Evolutionary conservation across 2,888 invertebrate species (phyloP).

Genomic region (Drosophila crucigera): DNA sequence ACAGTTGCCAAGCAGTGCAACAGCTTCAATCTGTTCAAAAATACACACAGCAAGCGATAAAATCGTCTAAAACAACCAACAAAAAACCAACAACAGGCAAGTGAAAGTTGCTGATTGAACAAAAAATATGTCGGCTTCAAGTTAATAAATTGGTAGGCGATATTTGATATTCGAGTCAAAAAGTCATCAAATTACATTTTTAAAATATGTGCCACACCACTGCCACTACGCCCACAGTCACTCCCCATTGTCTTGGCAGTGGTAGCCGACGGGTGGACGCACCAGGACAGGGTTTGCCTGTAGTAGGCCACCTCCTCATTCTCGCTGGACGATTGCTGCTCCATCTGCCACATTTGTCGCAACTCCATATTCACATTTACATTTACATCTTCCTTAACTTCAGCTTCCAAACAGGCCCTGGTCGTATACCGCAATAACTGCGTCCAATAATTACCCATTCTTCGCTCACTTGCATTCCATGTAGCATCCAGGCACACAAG

Average conservation of each 20-base stretch:
- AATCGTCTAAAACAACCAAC: background rate
- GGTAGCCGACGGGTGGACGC: constrained; percentile 16
- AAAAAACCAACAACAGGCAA: background rate
- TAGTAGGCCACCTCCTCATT: background rate
- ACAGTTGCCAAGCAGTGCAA: background rate
- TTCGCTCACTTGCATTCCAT: background rate
- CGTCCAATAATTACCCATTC: background rate
- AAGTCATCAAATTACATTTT: constrained; percentile 10
- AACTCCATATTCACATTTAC: too few relatives aligned
- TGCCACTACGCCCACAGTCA: background rate
- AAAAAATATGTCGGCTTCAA: background rate
- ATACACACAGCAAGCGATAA: constrained; percentile 14
- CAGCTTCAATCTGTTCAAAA: constrained; percentile 7
- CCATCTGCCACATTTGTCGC: background rate
- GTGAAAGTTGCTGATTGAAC: constrained; percentile 38
- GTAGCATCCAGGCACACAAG: background rate
- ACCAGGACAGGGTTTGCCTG: background rate
- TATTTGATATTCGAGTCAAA: background rate
- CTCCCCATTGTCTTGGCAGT: background rate
- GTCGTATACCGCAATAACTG: constrained; percentile 2
- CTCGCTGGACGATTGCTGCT: constrained; percentile 5
- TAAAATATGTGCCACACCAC: background rate
- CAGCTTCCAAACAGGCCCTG: background rate
- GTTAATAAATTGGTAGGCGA: constrained; percentile 5
- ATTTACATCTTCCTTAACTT: background rate